These are phyloP conservation scores for Malurus cyaneus DNA, from an alignment of 2,113 vertebrate species.

Conservation along the genomic window DNA sequence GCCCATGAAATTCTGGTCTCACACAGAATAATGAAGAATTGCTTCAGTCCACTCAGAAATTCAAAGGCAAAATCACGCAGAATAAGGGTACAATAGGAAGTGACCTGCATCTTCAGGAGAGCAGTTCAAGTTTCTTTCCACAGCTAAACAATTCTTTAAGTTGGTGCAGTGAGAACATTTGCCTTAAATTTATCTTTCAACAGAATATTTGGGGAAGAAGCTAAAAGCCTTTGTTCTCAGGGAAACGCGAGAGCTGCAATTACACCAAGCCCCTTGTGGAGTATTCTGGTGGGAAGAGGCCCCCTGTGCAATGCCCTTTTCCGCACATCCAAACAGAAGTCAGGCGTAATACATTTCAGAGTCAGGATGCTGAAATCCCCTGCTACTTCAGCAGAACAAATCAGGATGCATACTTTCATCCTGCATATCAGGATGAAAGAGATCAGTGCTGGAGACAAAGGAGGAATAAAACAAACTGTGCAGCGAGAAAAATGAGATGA, in stretches of 20 bases:
- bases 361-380: background rate
- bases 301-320: background rate
- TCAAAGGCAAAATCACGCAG: background rate
- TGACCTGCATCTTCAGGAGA: background rate
- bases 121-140: background rate
- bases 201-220: background rate
- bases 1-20: background rate
- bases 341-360: background rate
- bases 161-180: background rate
- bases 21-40: background rate
- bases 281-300: background rate
- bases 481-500: background rate
- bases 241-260: background rate
- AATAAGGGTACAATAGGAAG: background rate
- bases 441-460: background rate
- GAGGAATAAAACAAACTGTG: background rate
- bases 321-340: background rate
- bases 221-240: background rate
- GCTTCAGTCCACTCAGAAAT: background rate
- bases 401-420: background rate
- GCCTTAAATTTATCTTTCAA: background rate
- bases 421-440: background rate
- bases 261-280: background rate
- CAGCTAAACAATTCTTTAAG: background rate
- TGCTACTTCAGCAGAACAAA: constrained; percentile 13